phyloP scores from a whole-genome alignment of 1,140 invertebrate species.

The Pachyrhynchus sulphureomaculatus region DNA sequence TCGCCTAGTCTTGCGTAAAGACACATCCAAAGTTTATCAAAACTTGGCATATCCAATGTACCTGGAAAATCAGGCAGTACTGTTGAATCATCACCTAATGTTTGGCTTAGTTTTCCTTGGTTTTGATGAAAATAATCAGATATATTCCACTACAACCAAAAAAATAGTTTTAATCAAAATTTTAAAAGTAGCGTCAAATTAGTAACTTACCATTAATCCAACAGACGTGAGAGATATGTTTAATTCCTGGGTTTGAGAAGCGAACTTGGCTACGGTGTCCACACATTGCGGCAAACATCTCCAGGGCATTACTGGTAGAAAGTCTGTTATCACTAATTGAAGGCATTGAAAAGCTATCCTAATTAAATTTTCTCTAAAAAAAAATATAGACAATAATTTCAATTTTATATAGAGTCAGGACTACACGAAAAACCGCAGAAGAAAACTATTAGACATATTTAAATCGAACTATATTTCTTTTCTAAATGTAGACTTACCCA shows the following conservation, averaged over 20 bases:
- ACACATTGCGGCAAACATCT: constrained; percentile 86
- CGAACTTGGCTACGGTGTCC: constrained; percentile 94
- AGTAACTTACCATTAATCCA: constrained; percentile 78
- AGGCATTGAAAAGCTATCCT: constrained; percentile 94
- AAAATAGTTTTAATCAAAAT: not conserved
- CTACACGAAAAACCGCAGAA: too few species aligned
- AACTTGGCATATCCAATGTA: constrained; percentile 81
- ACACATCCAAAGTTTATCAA: constrained; percentile 95
- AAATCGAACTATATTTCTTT: too few species aligned
- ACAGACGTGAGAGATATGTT: constrained; percentile 99
- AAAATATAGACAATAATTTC: not conserved
- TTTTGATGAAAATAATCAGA: constrained; percentile 97
- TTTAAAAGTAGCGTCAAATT: not conserved
- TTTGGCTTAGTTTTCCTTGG: constrained; percentile 79
- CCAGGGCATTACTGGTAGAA: constrained; percentile 85
- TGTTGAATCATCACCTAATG: constrained; percentile 67
- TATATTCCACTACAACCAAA: constrained; percentile 86
- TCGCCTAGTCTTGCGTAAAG: constrained; percentile 87
- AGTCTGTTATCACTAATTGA: constrained; percentile 96
- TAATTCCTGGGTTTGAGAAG: constrained; percentile 92
- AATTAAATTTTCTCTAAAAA: constrained; percentile 82
- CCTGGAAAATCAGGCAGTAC: constrained; percentile 83
- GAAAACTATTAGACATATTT: too few species aligned
- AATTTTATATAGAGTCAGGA: too few species aligned
- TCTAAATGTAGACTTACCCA: constrained; percentile 62